phyloP scores from a whole-genome alignment of 2,113 vertebrate species.

The Micronycteris hirsuta region DNA sequence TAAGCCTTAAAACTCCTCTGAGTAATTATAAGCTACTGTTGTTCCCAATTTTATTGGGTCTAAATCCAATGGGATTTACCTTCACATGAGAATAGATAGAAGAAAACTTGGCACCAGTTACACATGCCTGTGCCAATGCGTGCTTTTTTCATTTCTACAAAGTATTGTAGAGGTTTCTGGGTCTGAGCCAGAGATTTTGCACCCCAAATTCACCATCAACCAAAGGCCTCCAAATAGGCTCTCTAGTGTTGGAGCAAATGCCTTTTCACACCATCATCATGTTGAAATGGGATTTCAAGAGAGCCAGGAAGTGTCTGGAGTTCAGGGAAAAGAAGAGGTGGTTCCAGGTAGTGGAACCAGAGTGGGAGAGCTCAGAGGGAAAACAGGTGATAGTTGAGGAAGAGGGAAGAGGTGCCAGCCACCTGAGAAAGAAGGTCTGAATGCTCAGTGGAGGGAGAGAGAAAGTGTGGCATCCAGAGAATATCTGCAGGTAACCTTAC shows the following conservation, averaged over 20 bases:
- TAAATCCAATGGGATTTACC: conserved; percentile 24
- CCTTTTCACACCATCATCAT: neutral
- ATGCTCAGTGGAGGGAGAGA: neutral
- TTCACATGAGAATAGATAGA: neutral
- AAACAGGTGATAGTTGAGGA: neutral
- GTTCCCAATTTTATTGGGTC: conserved; percentile 18
- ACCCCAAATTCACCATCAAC: neutral
- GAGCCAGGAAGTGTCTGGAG: neutral
- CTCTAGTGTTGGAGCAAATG: neutral
- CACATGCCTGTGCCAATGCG: neutral
- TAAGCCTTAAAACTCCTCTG: conserved; percentile 20
- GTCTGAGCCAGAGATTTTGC: neutral
- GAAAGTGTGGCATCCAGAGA: conserved; percentile 15
- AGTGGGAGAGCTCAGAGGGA: neutral
- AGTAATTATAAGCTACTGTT: conserved; percentile 29
- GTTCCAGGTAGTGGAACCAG: neutral
- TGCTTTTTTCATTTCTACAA: neutral
- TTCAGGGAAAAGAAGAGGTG: neutral
- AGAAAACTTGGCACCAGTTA: neutral
- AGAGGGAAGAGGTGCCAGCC: neutral
- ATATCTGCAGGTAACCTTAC: conserved; percentile 6
- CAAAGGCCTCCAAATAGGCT: conserved; percentile 39
- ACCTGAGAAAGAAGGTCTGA: neutral
- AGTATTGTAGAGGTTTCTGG: neutral
- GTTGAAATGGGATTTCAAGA: conserved; percentile 40